Percentiles rank a stretch among this genome's conserved stretches.
These are phyloP conservation scores for Caenorhabditis inopinata DNA, from an alignment of 1,140 invertebrate species.

Conservation along the genomic window DNA sequence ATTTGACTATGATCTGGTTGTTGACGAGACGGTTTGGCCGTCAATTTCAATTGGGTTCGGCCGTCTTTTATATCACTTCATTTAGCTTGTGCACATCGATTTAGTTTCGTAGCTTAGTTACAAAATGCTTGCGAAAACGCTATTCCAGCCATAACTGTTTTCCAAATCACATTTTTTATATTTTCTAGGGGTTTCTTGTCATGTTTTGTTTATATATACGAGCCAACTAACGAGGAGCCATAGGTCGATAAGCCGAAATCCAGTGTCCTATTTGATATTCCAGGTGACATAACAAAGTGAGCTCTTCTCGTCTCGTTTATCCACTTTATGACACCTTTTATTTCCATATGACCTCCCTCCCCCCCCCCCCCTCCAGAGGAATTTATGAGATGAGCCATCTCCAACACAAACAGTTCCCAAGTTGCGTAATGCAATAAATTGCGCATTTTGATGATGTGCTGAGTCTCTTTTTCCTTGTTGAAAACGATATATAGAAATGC, in stretches of 20 bases:
- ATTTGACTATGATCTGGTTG: not conserved
- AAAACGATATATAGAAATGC: not conserved
- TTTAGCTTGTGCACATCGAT: too few species aligned
- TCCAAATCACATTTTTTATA: too few species aligned
- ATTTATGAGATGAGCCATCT: not conserved
- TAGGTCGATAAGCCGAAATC: too few species aligned
- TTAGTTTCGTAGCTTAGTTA: too few species aligned
- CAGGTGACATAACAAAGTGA: conserved; percentile 17
- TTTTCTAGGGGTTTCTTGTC: too few species aligned
- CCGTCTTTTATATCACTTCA: not conserved
- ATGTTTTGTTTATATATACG: too few species aligned
- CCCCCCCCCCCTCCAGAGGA: too few species aligned
- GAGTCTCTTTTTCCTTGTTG: not conserved
- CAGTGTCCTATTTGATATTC: not conserved
- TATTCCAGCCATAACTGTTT: too few species aligned
- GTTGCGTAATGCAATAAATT: conserved; percentile 15
- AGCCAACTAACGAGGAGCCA: too few species aligned
- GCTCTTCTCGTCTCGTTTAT: not conserved
- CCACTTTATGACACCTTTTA: not conserved
- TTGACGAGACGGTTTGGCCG: not conserved
- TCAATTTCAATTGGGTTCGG: not conserved
- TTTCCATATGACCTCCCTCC: not conserved
- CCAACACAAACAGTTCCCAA: not conserved
- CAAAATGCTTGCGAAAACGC: too few species aligned
- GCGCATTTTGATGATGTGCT: conserved; percentile 1